These are phyloP conservation scores for Coturnix japonica DNA, from an alignment of 2,113 vertebrate genomes.

Conservation along the genomic window DNA sequence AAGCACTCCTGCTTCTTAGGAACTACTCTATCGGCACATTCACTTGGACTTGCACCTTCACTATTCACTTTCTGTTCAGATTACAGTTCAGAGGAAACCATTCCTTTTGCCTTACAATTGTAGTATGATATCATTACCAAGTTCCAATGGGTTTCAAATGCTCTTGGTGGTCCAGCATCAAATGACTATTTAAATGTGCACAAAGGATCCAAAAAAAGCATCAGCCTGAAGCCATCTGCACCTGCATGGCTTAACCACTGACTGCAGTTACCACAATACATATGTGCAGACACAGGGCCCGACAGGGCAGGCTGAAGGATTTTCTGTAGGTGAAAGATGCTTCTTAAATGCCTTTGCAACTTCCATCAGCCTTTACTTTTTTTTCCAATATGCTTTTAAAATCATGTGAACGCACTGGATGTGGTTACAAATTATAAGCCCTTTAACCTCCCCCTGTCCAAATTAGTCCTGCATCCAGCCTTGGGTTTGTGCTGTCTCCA, in stretches of 20 bases:
- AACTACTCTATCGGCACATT: not conserved
- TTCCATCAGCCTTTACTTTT: not conserved
- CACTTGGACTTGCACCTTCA: not conserved
- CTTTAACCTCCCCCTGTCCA: not conserved
- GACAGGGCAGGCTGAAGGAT: accelerated
- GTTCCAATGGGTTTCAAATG: not conserved
- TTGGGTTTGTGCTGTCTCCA: not conserved
- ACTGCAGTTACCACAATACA: not conserved
- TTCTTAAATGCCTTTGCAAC: not conserved
- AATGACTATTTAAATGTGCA: not conserved
- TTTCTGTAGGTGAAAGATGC: accelerated
- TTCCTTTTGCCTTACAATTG: not conserved
- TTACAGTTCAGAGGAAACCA: not conserved
- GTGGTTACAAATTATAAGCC: accelerated
- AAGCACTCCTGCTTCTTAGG: not conserved
- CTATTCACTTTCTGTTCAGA: not conserved
- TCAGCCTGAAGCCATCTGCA: not conserved
- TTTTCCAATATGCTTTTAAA: not conserved
- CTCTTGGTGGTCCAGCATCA: accelerated
- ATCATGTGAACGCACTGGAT: not conserved
- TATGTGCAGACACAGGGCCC: accelerated
- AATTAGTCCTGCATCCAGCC: not conserved
- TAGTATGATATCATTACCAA: not conserved
- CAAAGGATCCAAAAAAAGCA: not conserved
- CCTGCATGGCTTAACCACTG: not conserved